A percentile compares a stretch with the other conserved stretches of the same genome.
Evolutionary conservation across 2,797 vertebrate species (phyloP).

Genomic region (Notamacropus eugenii): DNA sequence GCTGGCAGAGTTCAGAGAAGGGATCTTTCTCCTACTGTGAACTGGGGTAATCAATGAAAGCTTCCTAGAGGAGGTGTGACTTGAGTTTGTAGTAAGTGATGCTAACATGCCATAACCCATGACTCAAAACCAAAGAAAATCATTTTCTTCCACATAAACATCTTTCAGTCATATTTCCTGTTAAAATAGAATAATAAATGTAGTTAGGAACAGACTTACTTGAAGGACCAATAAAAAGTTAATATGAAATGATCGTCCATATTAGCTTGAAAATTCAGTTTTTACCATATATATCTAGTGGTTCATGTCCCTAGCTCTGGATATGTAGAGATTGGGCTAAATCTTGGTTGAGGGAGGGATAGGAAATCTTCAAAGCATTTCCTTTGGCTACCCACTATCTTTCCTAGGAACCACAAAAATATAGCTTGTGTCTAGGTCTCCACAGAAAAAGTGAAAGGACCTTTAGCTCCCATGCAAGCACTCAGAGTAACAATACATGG

Average conservation of each 20-base stretch:
- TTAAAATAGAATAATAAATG: neutral
- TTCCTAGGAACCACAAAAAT: neutral
- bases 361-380: neutral
- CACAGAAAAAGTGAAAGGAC: neutral
- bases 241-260: neutral
- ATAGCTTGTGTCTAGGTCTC: neutral
- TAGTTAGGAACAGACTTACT: neutral
- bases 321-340: neutral
- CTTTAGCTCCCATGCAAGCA: neutral
- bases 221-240: neutral
- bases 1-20: neutral
- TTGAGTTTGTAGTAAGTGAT: neutral
- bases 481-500: neutral
- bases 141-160: neutral
- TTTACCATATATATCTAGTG: neutral
- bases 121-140: neutral
- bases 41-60: neutral
- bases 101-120: neutral
- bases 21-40: neutral
- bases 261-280: neutral
- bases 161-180: neutral
- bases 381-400: neutral
- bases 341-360: neutral
- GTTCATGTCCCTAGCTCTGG: neutral
- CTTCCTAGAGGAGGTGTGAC: neutral